A percentile compares a stretch with the other conserved stretches of the same genome.
phyloP scores from a whole-genome alignment of 2,797 vertebrate genomes.

The Dipus sagitta region DNA sequence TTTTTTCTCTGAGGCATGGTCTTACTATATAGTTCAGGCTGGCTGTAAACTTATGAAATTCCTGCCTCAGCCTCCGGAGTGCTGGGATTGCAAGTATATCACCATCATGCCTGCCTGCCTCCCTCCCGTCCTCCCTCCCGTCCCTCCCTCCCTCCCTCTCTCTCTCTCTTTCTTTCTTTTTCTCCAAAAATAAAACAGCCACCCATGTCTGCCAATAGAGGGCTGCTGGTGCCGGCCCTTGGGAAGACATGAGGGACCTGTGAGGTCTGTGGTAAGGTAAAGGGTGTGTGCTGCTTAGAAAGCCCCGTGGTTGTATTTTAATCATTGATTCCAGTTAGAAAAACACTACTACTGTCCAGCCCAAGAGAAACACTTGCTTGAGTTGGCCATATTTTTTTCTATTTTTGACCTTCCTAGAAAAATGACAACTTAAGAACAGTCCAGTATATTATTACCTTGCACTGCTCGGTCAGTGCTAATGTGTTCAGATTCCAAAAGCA shows the following conservation, averaged over 20 bases:
- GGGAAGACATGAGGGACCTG: background rate
- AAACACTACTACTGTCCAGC: background rate
- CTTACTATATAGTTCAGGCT: too few relatives aligned
- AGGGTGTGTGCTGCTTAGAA: background rate
- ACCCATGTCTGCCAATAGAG: background rate
- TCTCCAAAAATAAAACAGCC: background rate
- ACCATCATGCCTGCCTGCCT: background rate
- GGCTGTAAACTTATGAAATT: background rate
- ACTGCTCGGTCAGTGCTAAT: slow-evolving; percentile 30
- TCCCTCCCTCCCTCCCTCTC: too few relatives aligned
- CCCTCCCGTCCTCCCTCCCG: too few relatives aligned
- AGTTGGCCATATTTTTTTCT: background rate
- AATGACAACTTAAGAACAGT: slow-evolving; percentile 9
- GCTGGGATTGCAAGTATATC: too few relatives aligned
- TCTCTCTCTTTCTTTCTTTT: too few relatives aligned
- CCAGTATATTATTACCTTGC: background rate
- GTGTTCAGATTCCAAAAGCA: slow-evolving; percentile 63
- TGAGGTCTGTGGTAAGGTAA: background rate
- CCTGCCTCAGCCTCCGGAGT: background rate
- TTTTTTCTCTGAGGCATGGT: background rate
- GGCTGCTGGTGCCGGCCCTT: background rate
- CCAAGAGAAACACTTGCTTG: slow-evolving; percentile 25
- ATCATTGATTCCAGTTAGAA: background rate
- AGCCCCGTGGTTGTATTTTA: background rate
- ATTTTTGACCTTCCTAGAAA: slow-evolving; percentile 39